Conservation (phyloP, 2,888 invertebrate genomes). For the Atrina japonica region DNA sequence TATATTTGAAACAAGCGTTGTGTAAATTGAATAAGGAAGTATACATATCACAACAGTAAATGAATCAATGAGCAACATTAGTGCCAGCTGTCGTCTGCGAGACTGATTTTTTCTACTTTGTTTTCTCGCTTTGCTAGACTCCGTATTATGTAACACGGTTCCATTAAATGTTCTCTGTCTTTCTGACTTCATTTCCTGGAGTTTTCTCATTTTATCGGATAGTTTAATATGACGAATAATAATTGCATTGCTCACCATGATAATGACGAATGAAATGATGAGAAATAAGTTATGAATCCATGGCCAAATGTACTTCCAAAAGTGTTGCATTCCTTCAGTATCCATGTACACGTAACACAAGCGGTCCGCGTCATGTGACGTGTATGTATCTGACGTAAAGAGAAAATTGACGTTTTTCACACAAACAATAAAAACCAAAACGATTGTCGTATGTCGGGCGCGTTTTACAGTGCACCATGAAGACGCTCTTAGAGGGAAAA, state of each 20-base stretch:
- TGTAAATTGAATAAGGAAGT: constrained; percentile 61
- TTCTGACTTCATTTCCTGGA: constrained; percentile 16
- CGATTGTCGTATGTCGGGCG: constrained; percentile 42
- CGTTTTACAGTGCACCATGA: constrained; percentile 58
- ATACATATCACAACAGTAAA: constrained; percentile 64
- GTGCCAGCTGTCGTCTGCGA: constrained; percentile 59
- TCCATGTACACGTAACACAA: constrained; percentile 48
- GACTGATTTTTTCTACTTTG: constrained; percentile 22
- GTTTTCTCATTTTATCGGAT: constrained; percentile 44
- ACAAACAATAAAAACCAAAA: constrained; percentile 17
- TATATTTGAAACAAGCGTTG: constrained; percentile 44
- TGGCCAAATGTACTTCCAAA: constrained; percentile 55
- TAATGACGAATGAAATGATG: constrained; percentile 55
- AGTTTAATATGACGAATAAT: constrained; percentile 57
- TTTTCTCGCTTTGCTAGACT: not conserved
- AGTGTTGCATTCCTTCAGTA: constrained; percentile 13
- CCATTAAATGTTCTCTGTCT: not conserved
- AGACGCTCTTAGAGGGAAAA: constrained; percentile 62
- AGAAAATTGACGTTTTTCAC: constrained; percentile 47
- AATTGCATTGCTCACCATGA: constrained; percentile 62
- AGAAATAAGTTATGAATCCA: constrained; percentile 64
- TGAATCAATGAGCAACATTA: constrained; percentile 68
- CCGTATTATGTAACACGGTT: constrained; percentile 4
- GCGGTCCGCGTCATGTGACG: constrained; percentile 34
- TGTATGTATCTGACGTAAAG: constrained; percentile 46